Conservation (phyloP, 2,888 invertebrate genomes). For the Platycnemis pennipes region DNA sequence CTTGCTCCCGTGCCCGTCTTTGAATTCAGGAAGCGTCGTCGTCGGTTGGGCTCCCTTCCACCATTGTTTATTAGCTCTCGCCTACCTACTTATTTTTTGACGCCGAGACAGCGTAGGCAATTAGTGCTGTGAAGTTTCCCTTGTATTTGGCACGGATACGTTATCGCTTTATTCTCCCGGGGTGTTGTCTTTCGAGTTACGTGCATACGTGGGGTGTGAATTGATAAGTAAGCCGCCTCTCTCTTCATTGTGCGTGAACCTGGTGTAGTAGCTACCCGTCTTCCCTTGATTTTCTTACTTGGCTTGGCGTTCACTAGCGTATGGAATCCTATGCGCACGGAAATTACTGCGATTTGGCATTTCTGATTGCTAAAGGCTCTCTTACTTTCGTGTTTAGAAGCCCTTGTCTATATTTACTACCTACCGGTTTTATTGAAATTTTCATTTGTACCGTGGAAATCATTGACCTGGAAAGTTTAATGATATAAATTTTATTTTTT, state of each 20-base stretch:
- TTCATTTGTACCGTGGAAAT: too few relatives aligned
- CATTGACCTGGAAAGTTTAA: too few relatives aligned
- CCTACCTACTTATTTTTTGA: not conserved
- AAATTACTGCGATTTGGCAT: too few relatives aligned
- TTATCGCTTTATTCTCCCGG: not conserved
- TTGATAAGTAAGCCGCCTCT: not conserved
- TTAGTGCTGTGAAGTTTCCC: not conserved
- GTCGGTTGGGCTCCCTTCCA: not conserved
- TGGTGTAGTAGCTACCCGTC: not conserved
- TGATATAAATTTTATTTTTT: too few relatives aligned
- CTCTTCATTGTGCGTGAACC: not conserved
- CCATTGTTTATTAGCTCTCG: not conserved
- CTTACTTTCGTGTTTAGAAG: too few relatives aligned
- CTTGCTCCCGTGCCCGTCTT: not conserved
- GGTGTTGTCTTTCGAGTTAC: not conserved
- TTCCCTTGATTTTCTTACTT: too few relatives aligned
- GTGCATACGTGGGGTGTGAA: not conserved
- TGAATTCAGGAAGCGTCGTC: constrained; percentile 2
- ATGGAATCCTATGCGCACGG: too few relatives aligned
- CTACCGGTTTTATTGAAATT: too few relatives aligned
- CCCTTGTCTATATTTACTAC: too few relatives aligned
- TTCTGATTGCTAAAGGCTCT: too few relatives aligned
- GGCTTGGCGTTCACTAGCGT: too few relatives aligned
- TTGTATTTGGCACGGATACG: not conserved
- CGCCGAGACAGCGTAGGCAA: not conserved